Evolutionary conservation across 2,888 invertebrate species (phyloP).

Genomic region (Allygus modestus): DNA sequence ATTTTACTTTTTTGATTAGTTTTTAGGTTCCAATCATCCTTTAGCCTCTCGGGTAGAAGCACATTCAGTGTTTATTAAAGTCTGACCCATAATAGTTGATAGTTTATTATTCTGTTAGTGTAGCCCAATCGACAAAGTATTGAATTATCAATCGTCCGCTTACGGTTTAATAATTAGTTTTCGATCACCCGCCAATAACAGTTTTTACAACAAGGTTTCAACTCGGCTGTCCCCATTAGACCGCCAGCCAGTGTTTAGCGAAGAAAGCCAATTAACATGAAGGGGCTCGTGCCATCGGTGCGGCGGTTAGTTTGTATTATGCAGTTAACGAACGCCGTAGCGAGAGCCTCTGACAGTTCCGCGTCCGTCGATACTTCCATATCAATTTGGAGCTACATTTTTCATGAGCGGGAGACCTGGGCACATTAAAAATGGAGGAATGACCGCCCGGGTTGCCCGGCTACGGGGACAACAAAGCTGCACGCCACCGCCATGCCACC

Average conservation of each 20-base stretch:
- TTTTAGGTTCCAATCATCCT: too few species aligned
- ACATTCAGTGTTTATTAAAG: too few species aligned
- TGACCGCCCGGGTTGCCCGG: constrained; percentile 26
- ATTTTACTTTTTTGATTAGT: too few species aligned
- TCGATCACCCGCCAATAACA: too few species aligned
- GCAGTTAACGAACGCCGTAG: constrained; percentile 7
- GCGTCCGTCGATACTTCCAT: constrained; percentile 18
- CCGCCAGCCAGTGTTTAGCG: background rate
- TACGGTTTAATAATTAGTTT: too few species aligned
- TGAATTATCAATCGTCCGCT: too few species aligned
- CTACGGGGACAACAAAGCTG: constrained; percentile 28
- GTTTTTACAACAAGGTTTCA: too few species aligned
- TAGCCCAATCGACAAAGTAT: too few species aligned
- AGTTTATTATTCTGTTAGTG: too few species aligned
- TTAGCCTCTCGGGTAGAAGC: too few species aligned
- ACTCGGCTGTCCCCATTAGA: too few species aligned
- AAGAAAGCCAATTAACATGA: background rate
- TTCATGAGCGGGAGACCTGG: constrained; percentile 17
- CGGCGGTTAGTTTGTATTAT: background rate
- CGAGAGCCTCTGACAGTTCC: background rate
- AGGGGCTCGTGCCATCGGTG: background rate
- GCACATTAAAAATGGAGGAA: constrained; percentile 39
- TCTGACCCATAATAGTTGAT: too few species aligned
- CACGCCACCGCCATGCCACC: background rate
- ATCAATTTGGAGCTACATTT: constrained; percentile 32